Percentiles rank a stretch among this genome's conserved stretches.
phyloP scores from a whole-genome alignment of 2,113 vertebrate genomes.

The Clinocottus analis region DNA sequence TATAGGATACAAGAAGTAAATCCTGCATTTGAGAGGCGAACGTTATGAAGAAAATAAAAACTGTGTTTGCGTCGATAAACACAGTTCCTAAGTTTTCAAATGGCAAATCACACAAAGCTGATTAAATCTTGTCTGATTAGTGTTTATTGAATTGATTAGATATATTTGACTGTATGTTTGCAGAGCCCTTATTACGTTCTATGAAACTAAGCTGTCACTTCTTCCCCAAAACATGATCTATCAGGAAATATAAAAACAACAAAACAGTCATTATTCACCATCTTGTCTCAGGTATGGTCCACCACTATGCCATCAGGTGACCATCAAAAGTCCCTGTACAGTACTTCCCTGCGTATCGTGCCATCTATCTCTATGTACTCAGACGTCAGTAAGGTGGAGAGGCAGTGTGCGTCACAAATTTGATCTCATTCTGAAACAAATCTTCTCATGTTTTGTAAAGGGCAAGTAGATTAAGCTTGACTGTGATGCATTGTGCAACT shows the following conservation, averaged over 20 bases:
- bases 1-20: not conserved
- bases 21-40: not conserved
- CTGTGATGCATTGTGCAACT: conserved; percentile 4
- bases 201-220: not conserved
- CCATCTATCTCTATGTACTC: conserved; percentile 12
- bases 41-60: no score
- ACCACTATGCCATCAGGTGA: not conserved
- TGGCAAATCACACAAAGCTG: not conserved
- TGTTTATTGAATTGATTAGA: not conserved
- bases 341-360: not conserved
- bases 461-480: conserved; percentile 21
- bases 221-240: not conserved
- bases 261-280: not conserved
- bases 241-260: not conserved
- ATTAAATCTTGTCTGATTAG: not conserved
- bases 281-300: not conserved
- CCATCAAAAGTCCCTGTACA: no score
- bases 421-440: conserved; percentile 16
- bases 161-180: not conserved
- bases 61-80: not conserved
- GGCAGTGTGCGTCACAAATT: not conserved
- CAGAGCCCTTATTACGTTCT: not conserved
- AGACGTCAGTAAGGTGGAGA: conserved; percentile 6
- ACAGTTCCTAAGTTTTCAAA: not conserved
- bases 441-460: conserved; percentile 22